Evolutionary conservation across 2,113 vertebrate genomes (phyloP), one percentile per base, ranked within the genome.

Genomic region (Promerops cafer): DNA sequence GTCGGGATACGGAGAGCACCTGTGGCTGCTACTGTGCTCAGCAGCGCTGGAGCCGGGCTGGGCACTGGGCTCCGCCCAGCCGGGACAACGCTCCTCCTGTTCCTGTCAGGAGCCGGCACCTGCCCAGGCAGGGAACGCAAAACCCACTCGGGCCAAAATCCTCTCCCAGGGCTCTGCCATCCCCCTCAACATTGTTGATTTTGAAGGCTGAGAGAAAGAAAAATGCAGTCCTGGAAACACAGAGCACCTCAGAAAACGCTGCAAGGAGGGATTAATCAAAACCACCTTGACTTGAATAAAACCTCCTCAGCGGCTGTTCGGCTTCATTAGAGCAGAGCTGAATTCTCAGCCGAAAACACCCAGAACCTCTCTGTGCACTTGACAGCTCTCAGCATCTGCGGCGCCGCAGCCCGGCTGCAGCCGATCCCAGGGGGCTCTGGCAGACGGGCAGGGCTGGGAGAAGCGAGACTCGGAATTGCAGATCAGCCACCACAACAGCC

Each of bases 251-350:
- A 19, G 26, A 12, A 54, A 63, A 70, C 3, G 16, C 92, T 60
- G 42, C 24, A 28, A 87, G 68, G 61, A 59, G 33, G 42, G 79
- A 35, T 68, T 53, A 59, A 74, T 64, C 39, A 40, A 28, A 33
- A 61, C 50, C 84, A 45, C 84, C 82, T 71, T 21, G 40, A 47
- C 47, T 71, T 17, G 69, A 88, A 72, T 63, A 31, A 59, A 76
- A 75, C 33, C 66, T 72, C 94, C 79, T 52, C 13, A 63, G 69
- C 4, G 16, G 49, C 72, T n/a, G 82, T 59, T 85, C 0, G 2
- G 81, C 91, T 96, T 83, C 83, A 39, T 69, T 44, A 89, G 86
- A 79, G 61, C 83, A 59, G 42, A 75, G 70, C 79, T 50, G 23
- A 30, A 47, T 23, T 39, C 87, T 84, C 68, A 47, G 66, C 60